Base-by-base conservation (phyloP, 2,113 vertebrate species). In the Prolemur simus region DNA sequence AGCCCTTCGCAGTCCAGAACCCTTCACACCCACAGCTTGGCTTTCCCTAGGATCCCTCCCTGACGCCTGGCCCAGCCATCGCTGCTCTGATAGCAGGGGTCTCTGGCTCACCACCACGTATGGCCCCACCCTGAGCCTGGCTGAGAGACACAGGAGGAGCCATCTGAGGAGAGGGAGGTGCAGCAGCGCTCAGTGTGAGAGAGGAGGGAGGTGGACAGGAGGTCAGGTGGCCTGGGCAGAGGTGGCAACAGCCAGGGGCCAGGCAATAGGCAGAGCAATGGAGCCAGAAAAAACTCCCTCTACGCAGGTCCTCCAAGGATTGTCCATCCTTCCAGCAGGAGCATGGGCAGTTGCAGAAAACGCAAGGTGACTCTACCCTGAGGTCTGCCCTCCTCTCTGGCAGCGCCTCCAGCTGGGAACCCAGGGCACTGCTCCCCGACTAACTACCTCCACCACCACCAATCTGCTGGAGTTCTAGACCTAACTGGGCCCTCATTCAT, bases 341-440 rank as follows among this genome's bases (percentile, higher is more conserved):
- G 25, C 0, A 0, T 42, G 37, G 42, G 5, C 34, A 34, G 49
- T 52, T 45, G 68, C 18, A 25, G n/a, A 68, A 91, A 49, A n/a
- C 5, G 0, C 87, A 49, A 60, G 54, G 13, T 32, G 52, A 25
- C 63, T 81, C 45, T 37, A 37, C 29, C 42, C 77, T 10, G 3
- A 37, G 21, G 27, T 66, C 78, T 78, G 23, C 27, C 56, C 25
- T 83, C 34, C 39, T 89, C 56, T 15, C 39, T 34, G 34, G 25
- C 80, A 91, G 29, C 8, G 56, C 18, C 20, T 42, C 3, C 4
- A 15, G 58, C 12, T 14, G 37, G 6, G 37, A 52, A 4, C 13
- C 0, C 0, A 69, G 52, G 52, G 34, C 9, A 4, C 45, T 73
- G 10, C 5, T n/a, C 18, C 11, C 25, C 5, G 27, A 39, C 27